A percentile compares a stretch with the other conserved stretches of the same genome.
Evolutionary conservation across 2,888 invertebrate genomes (phyloP).

Genomic region (Brachyptera putata): DNA sequence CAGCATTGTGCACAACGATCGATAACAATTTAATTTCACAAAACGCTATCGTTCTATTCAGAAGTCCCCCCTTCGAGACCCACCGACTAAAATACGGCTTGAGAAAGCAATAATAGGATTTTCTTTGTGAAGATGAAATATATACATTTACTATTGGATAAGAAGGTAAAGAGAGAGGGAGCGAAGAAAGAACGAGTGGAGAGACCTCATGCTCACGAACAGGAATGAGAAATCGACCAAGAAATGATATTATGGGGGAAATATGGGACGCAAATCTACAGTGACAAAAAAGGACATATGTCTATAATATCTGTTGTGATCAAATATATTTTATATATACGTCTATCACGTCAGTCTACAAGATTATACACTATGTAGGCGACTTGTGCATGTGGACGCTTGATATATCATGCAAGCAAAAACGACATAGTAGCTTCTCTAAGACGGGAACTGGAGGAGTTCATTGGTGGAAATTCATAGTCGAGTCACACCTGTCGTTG

Average conservation of each 20-base stretch:
- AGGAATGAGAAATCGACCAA: no score
- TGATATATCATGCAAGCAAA: no score
- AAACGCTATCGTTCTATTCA: slow-evolving; percentile 33
- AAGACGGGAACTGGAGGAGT: no score
- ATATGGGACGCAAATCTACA: slow-evolving; percentile 11
- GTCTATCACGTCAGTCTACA: no score
- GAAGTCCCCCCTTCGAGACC: slow-evolving; percentile 20
- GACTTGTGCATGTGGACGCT: no score
- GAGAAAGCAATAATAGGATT: slow-evolving; percentile 24
- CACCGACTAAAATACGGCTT: slow-evolving; percentile 10
- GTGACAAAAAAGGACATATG: neutral
- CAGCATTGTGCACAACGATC: slow-evolving; percentile 24
- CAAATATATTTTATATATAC: neutral
- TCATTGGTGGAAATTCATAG: no score
- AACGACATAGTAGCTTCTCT: no score
- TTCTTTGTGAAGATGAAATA: slow-evolving; percentile 24
- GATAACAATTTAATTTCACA: slow-evolving; percentile 35
- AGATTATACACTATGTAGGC: no score
- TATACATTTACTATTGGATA: slow-evolving; percentile 19
- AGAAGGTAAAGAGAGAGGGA: slow-evolving; percentile 5
- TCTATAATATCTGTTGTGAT: neutral
- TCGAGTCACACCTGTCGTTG: no score
- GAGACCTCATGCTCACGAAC: no score
- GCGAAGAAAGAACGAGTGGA: slow-evolving; percentile 10
- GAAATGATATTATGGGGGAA: slow-evolving; percentile 21